phyloP scores from a whole-genome alignment of 2,113 vertebrate species.

The Calidris pygmaea region DNA sequence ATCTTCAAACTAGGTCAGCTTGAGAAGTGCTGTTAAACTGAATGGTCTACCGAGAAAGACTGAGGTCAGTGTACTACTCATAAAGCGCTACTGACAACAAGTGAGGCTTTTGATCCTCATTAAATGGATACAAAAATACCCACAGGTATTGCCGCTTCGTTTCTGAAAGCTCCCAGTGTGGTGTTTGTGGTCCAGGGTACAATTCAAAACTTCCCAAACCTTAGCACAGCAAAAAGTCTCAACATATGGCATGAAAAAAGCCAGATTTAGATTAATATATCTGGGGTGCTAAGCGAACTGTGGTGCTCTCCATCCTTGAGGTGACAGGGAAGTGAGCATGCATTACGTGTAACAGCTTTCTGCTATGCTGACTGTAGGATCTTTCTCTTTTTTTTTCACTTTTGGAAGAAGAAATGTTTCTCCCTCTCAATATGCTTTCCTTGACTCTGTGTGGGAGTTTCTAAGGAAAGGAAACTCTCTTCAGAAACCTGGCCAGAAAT shows the following conservation, averaged over 20 bases:
- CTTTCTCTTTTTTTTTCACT: not conserved
- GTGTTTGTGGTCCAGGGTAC: not conserved
- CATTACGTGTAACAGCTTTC: not conserved
- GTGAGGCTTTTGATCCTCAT: not conserved
- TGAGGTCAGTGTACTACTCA: not conserved
- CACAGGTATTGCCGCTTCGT: not conserved
- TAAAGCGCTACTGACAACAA: not conserved
- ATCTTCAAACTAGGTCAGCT: not conserved
- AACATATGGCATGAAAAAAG: not conserved
- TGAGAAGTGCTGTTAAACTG: not conserved
- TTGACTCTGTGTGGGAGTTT: not conserved
- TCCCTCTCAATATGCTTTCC: not conserved
- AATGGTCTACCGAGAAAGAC: not conserved
- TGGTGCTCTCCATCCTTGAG: not conserved
- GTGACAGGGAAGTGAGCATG: not conserved
- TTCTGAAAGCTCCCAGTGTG: not conserved
- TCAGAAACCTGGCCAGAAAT: conserved; percentile 12
- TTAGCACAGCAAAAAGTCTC: not conserved
- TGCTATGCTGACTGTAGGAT: not conserved
- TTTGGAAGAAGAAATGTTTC: not conserved
- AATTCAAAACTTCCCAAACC: not conserved
- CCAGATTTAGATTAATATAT: not conserved
- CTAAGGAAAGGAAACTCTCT: not conserved
- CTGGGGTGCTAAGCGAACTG: not conserved
- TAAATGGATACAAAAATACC: not conserved